Evolutionary conservation across 2,797 vertebrate genomes (phyloP), one percentile per base, ranked within the genome.

Genomic region (Jordanella pulchra): DNA sequence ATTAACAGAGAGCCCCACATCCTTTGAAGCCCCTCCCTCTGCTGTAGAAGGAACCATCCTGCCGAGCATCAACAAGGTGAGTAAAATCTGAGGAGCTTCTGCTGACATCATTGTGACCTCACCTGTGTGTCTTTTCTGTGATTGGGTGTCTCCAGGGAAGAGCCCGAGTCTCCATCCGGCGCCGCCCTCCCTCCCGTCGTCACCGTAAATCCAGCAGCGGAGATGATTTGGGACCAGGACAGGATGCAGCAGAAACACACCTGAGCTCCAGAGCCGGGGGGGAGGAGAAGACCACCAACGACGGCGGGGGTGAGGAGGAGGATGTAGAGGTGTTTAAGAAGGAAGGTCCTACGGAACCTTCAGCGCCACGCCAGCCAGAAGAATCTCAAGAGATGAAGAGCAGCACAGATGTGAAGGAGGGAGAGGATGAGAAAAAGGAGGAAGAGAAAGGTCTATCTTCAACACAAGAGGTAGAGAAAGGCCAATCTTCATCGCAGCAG

Each of bases 141-240:
- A 69, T 68, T 78, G 81, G 72, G 67, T 32, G 13, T 25, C 58
- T 70, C 10, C 86, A 95, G 94, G 65, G 84, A 3, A 87, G 94
- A 90, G 90, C 90, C 44, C 90, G 93, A 50, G 90, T 77, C 75
- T 95, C 94, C 66, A 84, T 94, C 23, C 84, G 88, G 35, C 89
- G 94, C 10, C 91, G 94, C 0, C 94, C 94, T 1, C 94, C 94
- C 0, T 94, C 93, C 21, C 92, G 93, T 5, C 85, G 84, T 56
- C 80, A 90, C 87, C 92, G 91, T 79, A 92, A 75, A 70, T 91
- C 93, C 54, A 91, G 92, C 63, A 80, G 86, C 0, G 86, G 77
- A 30, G 93, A 94, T 0, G 92, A 93, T 0, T 64, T 18, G 1
- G 50, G 35, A 0, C 54, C 18, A 30, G 13, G 54, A 6, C 44